Conservation (phyloP, 2,888 invertebrate genomes). For the Euzophera pinguis region DNA sequence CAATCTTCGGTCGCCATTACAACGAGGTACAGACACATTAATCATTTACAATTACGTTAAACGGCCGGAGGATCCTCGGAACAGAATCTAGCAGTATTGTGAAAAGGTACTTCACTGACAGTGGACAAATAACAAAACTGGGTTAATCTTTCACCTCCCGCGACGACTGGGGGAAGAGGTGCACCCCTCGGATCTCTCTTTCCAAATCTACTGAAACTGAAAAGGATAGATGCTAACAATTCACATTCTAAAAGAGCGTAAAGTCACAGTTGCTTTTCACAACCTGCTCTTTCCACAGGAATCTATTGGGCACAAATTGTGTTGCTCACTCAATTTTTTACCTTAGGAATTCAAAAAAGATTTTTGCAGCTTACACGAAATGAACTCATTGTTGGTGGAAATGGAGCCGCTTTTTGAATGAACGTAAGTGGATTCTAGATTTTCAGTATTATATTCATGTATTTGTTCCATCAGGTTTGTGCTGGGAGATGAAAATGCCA, state of each 20-base stretch:
- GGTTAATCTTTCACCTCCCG: slow-evolving; percentile 79
- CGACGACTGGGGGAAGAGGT: slow-evolving; percentile 58
- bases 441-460: slow-evolving; percentile 76
- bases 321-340: slow-evolving; percentile 49
- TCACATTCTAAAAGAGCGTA: slow-evolving; percentile 46
- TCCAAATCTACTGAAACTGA: slow-evolving; percentile 52
- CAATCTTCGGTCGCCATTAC: slow-evolving; percentile 66
- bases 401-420: slow-evolving; percentile 54
- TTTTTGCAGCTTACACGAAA: slow-evolving; percentile 52
- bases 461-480: slow-evolving; percentile 74
- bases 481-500: slow-evolving; percentile 72
- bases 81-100: slow-evolving; percentile 73
- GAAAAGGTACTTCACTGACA: slow-evolving; percentile 78
- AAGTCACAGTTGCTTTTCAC: slow-evolving; percentile 24
- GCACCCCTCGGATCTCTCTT: slow-evolving; percentile 61
- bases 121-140: slow-evolving; percentile 80
- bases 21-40: slow-evolving; percentile 66
- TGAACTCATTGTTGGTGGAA: slow-evolving; percentile 48
- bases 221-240: slow-evolving; percentile 47
- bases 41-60: slow-evolving; percentile 79
- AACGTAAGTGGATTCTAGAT: slow-evolving; percentile 49
- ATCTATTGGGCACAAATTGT: slow-evolving; percentile 40
- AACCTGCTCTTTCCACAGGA: slow-evolving; percentile 34
- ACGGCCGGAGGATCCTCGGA: slow-evolving; percentile 67
- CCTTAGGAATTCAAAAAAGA: slow-evolving; percentile 72